Base-by-base conservation (phyloP, 2,888 invertebrate species). In the Drosophila gaucha region DNA sequence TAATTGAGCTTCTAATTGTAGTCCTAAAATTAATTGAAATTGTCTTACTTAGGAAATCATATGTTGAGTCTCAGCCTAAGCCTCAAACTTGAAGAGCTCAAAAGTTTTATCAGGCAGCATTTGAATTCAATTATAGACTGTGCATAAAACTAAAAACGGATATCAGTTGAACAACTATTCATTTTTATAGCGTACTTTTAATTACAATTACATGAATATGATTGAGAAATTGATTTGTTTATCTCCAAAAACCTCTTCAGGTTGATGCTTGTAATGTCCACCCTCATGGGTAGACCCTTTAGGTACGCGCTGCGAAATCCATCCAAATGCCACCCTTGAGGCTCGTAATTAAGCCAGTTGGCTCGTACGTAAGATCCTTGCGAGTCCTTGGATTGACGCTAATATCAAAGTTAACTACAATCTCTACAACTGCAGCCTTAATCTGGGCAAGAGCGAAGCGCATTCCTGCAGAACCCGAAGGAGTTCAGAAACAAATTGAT, bases 371-470 rank as follows among this genome's bases (percentile, higher is more conserved):
- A 70, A 90, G 91, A 56, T 89, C 91, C 58, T 71, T 84, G 33
- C 88, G 86, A 2, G 89, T 90, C 63, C 86, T 90, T 18, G 76
- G 74, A 71, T 90, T 91, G 8, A 89, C 76, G 31, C 63, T 76
- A 3, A 92, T 58, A 49, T 90, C 79, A 54, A 90, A 92, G 35
- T 90, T 90, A 20, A 66, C 73, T 0, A 92, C 14, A 41, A 92
- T 70, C 50, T 89, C 88, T 8, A 86, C 89, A 0, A 91, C 20
- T 0, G 89, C 90, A 2, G 89, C 86, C 67, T 91, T 92, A 0
- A 89, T 71, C 78, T 91, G 91, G 0, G 82, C 67, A 10, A 87
- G 10, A 10, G 90, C 91, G 67, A 91, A 92, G 22, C 86, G 88
- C 89, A 89, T 90, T 36, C 92, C 91, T 89, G 12, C 20, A 26